These are phyloP conservation scores for Pseudochromis fuscus DNA, from an alignment of 2,797 vertebrate species.

Conservation along the genomic window DNA sequence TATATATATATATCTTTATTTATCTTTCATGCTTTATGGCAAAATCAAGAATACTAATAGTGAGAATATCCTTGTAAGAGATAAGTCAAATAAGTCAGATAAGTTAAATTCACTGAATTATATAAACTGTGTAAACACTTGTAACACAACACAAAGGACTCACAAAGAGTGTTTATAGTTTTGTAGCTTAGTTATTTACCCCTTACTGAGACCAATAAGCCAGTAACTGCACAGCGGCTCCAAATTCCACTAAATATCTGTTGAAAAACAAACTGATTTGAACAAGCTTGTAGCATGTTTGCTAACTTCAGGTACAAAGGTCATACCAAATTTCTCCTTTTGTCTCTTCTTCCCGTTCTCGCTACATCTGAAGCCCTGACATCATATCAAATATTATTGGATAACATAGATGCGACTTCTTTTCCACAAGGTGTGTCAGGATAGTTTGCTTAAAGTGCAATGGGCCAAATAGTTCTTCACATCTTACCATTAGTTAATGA, in stretches of 20 bases:
- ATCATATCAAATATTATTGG: not conserved
- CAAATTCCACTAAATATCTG: conserved; percentile 1
- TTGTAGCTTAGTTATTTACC: not conserved
- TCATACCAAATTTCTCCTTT: not conserved
- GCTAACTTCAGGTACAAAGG: not conserved
- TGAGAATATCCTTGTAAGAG: too few species aligned
- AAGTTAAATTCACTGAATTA: too few species aligned
- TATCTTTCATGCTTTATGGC: too few species aligned
- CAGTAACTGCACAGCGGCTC: not conserved
- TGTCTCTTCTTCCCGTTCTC: not conserved
- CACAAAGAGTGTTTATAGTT: not conserved
- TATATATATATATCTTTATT: too few species aligned
- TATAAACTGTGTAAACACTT: too few species aligned
- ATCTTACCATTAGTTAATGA: not conserved
- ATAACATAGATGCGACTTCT: not conserved
- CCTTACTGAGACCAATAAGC: not conserved
- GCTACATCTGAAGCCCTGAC: not conserved
- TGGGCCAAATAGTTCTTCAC: not conserved
- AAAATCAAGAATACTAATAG: too few species aligned
- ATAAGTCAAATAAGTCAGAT: too few species aligned
- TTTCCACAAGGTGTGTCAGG: not conserved
- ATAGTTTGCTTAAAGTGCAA: not conserved
- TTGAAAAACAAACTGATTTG: not conserved
- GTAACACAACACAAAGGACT: not conserved
- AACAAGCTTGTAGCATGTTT: not conserved